Evolutionary conservation across 2,113 vertebrate genomes (phyloP).

Genomic region (human): GRCh38 chr2:179658001-179658500

Average conservation of each 20-base stretch:
- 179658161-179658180: neutral
- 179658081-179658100: neutral
- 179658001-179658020: neutral
- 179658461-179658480: neutral
- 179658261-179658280: neutral
- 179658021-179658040: neutral
- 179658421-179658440: neutral
- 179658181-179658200: neutral
- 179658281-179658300: neutral
- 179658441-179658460: slow-evolving; percentile 1
- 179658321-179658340: neutral
- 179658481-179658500: neutral
- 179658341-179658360: neutral
- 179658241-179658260: neutral
- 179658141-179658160: neutral
- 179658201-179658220: neutral
- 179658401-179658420: neutral
- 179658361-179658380: neutral
- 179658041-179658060: neutral
- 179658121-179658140: neutral
- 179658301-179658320: neutral
- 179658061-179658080: neutral
- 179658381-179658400: neutral
- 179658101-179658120: neutral
- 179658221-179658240: neutral